phyloP scores from a whole-genome alignment of 35 echinoderm and acorn worm genomes.

The Strongylocentrotus purpuratus region DNA sequence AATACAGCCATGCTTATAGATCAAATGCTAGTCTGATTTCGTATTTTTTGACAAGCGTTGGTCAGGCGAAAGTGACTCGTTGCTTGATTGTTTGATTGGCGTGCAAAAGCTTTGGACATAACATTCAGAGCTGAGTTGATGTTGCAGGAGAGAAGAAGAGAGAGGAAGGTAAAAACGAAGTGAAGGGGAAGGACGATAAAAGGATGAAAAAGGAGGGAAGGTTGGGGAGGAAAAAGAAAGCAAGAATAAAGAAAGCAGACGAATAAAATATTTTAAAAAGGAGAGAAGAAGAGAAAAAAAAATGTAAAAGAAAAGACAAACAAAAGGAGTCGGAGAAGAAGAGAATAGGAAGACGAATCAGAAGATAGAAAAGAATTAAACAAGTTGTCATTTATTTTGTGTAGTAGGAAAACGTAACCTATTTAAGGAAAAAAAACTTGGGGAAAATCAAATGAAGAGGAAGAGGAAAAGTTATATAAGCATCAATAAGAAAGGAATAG shows the following conservation, averaged over 20 bases:
- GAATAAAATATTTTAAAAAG: neutral
- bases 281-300: neutral
- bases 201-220: neutral
- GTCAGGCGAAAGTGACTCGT: constrained; percentile 9
- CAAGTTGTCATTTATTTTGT: neutral
- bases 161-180: neutral
- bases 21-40: neutral
- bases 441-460: neutral
- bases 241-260: neutral
- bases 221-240: neutral
- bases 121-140: neutral
- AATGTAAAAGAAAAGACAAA: neutral
- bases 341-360: neutral
- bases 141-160: neutral
- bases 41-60: neutral
- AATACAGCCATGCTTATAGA: neutral
- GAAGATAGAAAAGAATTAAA: neutral
- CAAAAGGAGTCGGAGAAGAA: neutral
- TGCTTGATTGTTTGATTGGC: neutral
- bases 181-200: neutral
- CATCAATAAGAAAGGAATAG: neutral
- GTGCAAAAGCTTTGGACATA: neutral
- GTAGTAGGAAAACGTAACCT: neutral
- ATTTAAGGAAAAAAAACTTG: neutral
- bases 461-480: neutral